Base-by-base conservation (phyloP, 2,888 invertebrate genomes). In the Pristionchus japonicus region DNA sequence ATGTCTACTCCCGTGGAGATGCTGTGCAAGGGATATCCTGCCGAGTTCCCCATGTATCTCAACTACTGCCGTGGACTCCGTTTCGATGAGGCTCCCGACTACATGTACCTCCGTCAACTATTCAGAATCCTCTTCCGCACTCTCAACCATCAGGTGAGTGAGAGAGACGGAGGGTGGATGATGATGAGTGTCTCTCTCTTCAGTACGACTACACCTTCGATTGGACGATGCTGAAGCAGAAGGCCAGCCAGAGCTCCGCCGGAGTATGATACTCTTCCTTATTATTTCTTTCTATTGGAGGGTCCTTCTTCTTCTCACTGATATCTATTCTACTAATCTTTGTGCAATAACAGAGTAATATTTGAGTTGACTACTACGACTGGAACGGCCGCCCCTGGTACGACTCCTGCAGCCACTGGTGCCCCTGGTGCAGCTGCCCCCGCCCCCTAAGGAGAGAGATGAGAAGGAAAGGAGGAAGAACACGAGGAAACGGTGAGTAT, bases 171-270 rank as follows among this genome's bases (percentile, higher is more conserved):
- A n/a, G 99, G 99, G 96, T 99, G 99, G 99, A 99, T 98, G 94
- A 97, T 98, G 97, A 96, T 99, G 95, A 98, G n/a, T n/a, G n/a
- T n/a, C n/a, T n/a, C n/a, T 89, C 99, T 98, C 95, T 98, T 98
- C 88, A 98, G 95, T 99, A 99, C 95, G 99, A 99, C 95, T 99
- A 99, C 95, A 98, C 99, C 87, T 99, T 99, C 95, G 99, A 99
- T 95, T 99, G 99, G 99, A 99, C 99, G 95, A 97, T 98, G 97
- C 96, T 98, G 95, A 99, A 98, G 92, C 98, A 99, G 95, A 98
- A 98, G 94, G 96, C 96, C 13, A 86, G 86, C 17, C 86, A 86
- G 86, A 67, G 47, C 34, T 15, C 64, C n/a, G 49, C 31, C n/a
- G 64, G 31, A 40, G 74, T 74, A 40, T 23, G 74, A 23, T 6